Conservation (phyloP, 2,888 invertebrate species). For the Ypsolopha sequella region DNA sequence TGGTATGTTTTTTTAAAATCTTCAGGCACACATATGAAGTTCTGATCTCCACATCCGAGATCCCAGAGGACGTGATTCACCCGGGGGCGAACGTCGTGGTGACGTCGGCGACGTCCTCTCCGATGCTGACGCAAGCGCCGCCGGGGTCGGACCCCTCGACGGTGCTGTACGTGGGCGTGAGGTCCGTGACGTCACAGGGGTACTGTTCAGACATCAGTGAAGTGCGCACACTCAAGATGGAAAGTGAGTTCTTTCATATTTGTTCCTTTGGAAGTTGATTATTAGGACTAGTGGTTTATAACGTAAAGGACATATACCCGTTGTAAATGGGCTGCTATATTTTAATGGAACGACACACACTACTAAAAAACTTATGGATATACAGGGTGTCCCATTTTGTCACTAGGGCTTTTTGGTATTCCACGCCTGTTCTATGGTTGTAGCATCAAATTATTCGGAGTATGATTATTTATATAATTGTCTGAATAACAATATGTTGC, state of each 20-base stretch:
- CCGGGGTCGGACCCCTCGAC: conserved; percentile 23
- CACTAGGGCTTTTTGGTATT: too few relatives aligned
- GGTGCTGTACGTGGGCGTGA: conserved; percentile 74
- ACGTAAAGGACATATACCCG: too few relatives aligned
- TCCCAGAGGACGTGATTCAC: conserved; percentile 52
- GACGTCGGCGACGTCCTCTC: conserved; percentile 48
- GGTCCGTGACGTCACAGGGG: conserved; percentile 71
- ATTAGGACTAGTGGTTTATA: neutral
- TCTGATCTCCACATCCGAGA: conserved; percentile 69
- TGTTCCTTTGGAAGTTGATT: neutral
- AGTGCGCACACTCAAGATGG: conserved; percentile 48
- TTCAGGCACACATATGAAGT: conserved; percentile 71
- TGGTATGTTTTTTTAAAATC: neutral
- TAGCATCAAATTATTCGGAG: too few relatives aligned
- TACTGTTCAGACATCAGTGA: conserved; percentile 75
- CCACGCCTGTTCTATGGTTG: too few relatives aligned
- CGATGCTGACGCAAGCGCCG: conserved; percentile 56
- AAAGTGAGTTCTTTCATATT: conserved; percentile 46
- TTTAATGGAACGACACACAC: too few relatives aligned
- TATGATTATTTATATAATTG: too few relatives aligned
- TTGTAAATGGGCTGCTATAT: too few relatives aligned
- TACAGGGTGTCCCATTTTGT: too few relatives aligned
- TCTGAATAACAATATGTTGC: neutral
- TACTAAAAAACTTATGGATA: too few relatives aligned
- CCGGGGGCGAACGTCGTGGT: conserved; percentile 29